These are phyloP conservation scores for Hippoglossus hippoglossus DNA, from an alignment of 2,797 vertebrate species.

Conservation along the genomic window DNA sequence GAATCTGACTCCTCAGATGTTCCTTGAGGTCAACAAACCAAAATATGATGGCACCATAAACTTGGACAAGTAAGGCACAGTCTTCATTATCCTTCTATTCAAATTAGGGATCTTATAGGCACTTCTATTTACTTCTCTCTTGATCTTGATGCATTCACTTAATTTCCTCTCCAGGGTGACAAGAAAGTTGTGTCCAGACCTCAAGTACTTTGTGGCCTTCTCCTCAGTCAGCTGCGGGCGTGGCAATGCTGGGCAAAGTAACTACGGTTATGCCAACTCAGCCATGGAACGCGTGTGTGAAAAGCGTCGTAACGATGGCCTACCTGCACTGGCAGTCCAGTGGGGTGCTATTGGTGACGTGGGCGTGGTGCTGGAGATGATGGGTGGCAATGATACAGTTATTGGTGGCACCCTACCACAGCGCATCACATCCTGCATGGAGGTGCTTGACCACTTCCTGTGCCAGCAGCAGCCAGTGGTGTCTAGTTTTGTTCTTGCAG, in stretches of 20 bases:
- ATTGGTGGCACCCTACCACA: constrained; percentile 93
- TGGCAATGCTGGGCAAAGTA: constrained; percentile 95
- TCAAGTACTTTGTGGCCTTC: constrained; percentile 94
- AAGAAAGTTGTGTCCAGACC: constrained; percentile 89
- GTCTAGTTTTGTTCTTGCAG: constrained; percentile 95
- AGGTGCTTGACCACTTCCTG: constrained; percentile 93
- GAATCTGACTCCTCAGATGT: constrained; percentile 91
- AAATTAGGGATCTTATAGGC: neutral
- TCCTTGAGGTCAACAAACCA: constrained; percentile 91
- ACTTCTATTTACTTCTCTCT: neutral
- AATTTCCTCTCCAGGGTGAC: constrained; percentile 83
- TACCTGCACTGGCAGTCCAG: constrained; percentile 93
- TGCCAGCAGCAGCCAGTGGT: constrained; percentile 88
- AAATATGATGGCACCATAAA: constrained; percentile 92
- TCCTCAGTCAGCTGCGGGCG: constrained; percentile 97
- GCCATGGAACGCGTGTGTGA: constrained; percentile 98
- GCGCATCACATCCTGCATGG: constrained; percentile 92
- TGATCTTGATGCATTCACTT: neutral
- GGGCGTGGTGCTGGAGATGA: constrained; percentile 90
- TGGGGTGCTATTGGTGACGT: constrained; percentile 98
- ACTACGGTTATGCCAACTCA: constrained; percentile 98
- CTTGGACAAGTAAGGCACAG: constrained; percentile 88
- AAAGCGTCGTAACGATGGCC: constrained; percentile 85
- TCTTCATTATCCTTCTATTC: neutral
- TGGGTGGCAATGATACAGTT: constrained; percentile 88